These are phyloP conservation scores for Chloroclystis v-ata DNA, from an alignment of 2,888 invertebrate species.

Conservation along the genomic window DNA sequence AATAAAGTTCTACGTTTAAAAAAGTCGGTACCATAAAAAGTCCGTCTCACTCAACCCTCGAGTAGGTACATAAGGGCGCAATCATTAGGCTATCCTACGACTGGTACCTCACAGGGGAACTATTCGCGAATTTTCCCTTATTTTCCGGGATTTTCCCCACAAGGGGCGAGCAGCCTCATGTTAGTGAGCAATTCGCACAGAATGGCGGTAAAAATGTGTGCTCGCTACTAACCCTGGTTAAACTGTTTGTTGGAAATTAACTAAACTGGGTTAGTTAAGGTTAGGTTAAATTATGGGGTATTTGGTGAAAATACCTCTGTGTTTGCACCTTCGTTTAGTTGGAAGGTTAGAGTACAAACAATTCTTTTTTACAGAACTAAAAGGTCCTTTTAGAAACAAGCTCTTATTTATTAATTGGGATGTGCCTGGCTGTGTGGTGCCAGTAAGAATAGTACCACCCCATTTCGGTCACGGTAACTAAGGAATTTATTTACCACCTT, in stretches of 20 bases:
- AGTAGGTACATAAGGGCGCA: constrained; percentile 32
- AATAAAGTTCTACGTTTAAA: too few relatives aligned
- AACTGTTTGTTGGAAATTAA: constrained; percentile 11
- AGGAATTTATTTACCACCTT: too few relatives aligned
- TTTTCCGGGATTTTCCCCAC: constrained; percentile 52
- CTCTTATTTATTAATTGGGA: too few relatives aligned
- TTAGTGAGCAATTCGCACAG: constrained; percentile 24
- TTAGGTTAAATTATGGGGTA: constrained; percentile 5
- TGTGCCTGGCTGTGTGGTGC: too few relatives aligned
- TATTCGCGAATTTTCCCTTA: constrained; percentile 55
- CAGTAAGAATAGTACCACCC: too few relatives aligned
- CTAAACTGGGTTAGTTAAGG: constrained; percentile 10
- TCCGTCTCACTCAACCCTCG: constrained; percentile 5
- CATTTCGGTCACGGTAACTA: too few relatives aligned
- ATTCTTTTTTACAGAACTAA: too few relatives aligned
- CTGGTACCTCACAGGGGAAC: constrained; percentile 53
- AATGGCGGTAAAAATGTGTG: constrained; percentile 11
- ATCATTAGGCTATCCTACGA: constrained; percentile 70
- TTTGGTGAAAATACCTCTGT: too few relatives aligned
- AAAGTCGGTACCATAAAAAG: too few relatives aligned
- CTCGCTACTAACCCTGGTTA: constrained; percentile 5
- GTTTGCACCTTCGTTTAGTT: too few relatives aligned
- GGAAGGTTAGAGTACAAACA: too few relatives aligned
- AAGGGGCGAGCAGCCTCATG: constrained; percentile 18
- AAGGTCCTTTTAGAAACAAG: too few relatives aligned